Conservation (phyloP, 1,140 invertebrate species). For the Trachymyrmex septentrionalis region DNA sequence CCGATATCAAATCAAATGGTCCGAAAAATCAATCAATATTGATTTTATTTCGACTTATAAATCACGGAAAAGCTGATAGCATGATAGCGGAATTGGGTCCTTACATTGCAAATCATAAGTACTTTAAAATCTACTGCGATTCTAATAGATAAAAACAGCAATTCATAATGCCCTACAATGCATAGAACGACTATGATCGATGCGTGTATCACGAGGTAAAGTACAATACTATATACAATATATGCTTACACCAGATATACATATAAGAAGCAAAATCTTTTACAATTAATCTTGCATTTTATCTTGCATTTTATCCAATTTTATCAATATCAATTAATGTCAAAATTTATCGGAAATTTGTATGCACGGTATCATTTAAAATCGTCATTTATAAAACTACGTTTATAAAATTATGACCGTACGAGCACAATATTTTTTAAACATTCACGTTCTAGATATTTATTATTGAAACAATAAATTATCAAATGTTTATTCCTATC, state of each 20-base stretch:
- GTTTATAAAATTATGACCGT: neutral
- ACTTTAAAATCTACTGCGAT: neutral
- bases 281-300: too few species aligned
- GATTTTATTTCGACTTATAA: too few species aligned
- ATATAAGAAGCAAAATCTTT: too few species aligned
- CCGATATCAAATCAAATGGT: too few species aligned
- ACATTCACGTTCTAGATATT: neutral
- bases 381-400: neutral
- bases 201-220: neutral
- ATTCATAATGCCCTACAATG: neutral
- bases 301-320: too few species aligned
- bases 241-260: neutral
- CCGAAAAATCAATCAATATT: too few species aligned
- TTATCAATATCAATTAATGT: neutral
- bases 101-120: neutral
- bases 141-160: neutral
- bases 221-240: neutral
- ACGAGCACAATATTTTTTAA: neutral
- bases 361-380: neutral
- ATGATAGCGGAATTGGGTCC: neutral
- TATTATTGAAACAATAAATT: neutral
- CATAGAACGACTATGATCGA: neutral
- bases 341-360: neutral
- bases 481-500: constrained; percentile 23
- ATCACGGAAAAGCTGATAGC: neutral